These are phyloP conservation scores for Gymnocephalus cernua DNA, from an alignment of 2,113 vertebrate species.

Conservation along the genomic window DNA sequence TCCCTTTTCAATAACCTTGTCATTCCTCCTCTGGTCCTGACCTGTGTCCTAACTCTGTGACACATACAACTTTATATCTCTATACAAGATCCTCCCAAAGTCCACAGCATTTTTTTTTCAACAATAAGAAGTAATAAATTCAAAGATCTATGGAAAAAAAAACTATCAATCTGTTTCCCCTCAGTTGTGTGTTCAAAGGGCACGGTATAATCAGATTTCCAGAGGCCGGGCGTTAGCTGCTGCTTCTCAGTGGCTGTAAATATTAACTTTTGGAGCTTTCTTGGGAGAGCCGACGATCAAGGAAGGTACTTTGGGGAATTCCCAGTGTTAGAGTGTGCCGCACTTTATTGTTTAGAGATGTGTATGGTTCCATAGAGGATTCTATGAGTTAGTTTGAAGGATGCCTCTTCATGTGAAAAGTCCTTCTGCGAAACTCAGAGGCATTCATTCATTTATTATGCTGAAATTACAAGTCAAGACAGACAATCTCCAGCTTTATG, in stretches of 20 bases:
- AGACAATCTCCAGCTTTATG: neutral
- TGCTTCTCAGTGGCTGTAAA: conserved; percentile 20
- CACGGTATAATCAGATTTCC: conserved; percentile 28
- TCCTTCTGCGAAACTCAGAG: conserved; percentile 3
- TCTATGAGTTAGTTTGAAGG: conserved; percentile 24
- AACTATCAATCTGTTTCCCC: conserved; percentile 2
- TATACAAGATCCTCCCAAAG: neutral
- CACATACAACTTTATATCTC: neutral
- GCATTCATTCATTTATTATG: conserved; percentile 13
- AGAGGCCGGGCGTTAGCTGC: neutral
- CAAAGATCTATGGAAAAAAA: neutral
- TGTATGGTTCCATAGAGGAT: conserved; percentile 23
- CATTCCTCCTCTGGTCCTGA: neutral
- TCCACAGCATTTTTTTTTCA: neutral
- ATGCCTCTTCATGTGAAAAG: conserved; percentile 26
- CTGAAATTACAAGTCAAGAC: conserved; percentile 16
- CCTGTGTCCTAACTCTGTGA: neutral
- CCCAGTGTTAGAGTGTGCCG: conserved; percentile 3
- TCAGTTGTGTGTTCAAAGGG: neutral
- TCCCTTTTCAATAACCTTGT: conserved; percentile 15
- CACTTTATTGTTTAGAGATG: conserved; percentile 37
- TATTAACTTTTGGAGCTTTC: conserved; percentile 30
- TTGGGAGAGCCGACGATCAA: neutral
- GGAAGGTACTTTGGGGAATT: conserved; percentile 20
- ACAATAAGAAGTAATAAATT: conserved; percentile 1